These are phyloP conservation scores for Microtus oregoni DNA, from an alignment of 2,113 vertebrate genomes.

Conservation along the genomic window DNA sequence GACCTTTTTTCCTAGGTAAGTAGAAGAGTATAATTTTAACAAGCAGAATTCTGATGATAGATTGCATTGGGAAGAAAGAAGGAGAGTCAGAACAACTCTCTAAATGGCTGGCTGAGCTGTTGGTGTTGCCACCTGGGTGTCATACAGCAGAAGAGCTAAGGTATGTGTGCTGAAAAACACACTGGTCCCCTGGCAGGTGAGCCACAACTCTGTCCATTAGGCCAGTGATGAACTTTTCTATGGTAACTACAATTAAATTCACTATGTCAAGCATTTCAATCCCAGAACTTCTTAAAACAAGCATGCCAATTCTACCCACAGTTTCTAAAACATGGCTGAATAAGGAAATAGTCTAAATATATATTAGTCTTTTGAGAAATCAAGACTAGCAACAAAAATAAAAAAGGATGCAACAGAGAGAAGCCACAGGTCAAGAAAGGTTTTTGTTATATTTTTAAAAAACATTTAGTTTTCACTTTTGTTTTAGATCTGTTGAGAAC, in stretches of 20 bases:
- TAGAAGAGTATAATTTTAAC: background rate
- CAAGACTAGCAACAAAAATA: background rate
- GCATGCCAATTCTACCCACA: background rate
- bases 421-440: background rate
- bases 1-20: background rate
- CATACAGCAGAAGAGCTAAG: background rate
- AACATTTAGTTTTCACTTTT: background rate
- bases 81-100: background rate
- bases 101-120: background rate
- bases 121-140: background rate
- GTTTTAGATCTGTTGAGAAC: background rate
- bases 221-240: background rate
- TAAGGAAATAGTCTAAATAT: background rate
- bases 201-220: background rate
- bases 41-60: background rate
- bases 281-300: constrained; percentile 2
- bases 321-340: background rate
- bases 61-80: background rate
- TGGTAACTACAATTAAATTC: background rate
- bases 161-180: background rate
- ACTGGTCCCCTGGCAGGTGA: background rate
- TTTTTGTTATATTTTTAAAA: background rate
- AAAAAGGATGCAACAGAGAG: background rate
- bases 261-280: background rate
- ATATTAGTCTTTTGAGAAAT: background rate